Evolutionary conservation across 2,797 vertebrate species (phyloP).

Genomic region (Acanthis flammea): DNA sequence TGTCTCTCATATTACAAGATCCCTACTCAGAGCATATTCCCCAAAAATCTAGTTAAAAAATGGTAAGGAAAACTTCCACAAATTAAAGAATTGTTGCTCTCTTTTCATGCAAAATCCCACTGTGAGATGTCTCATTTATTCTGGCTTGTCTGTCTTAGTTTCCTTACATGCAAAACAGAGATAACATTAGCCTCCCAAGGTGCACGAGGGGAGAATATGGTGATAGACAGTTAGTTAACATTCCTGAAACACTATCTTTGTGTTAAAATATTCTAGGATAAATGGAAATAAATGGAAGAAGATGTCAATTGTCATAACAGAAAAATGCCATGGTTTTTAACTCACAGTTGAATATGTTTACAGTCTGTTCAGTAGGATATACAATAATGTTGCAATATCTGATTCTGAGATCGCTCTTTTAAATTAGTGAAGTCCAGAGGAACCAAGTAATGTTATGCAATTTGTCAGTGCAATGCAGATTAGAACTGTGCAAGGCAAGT

Average conservation of each 20-base stretch:
- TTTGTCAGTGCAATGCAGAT: background rate
- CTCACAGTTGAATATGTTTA: background rate
- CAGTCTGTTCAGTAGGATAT: background rate
- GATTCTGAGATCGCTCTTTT: background rate
- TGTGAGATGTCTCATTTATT: conserved; percentile 22
- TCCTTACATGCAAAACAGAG: background rate
- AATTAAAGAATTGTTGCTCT: background rate
- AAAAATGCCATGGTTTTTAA: background rate
- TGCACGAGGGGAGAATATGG: background rate
- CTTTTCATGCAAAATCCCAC: background rate
- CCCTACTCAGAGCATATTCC: background rate
- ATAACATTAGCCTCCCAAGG: background rate
- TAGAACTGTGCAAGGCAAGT: background rate
- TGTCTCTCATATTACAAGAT: background rate
- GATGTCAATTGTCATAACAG: background rate
- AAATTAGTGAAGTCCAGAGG: background rate
- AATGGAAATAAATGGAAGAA: conserved; percentile 7
- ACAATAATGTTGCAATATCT: background rate
- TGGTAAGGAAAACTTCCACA: background rate
- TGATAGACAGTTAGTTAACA: background rate
- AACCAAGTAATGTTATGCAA: background rate
- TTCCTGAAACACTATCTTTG: background rate
- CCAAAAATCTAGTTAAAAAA: background rate
- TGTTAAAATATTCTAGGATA: background rate
- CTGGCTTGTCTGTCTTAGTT: background rate